These are phyloP conservation scores for Momotus momota DNA, from an alignment of 2,797 vertebrate species.

Conservation along the genomic window DNA sequence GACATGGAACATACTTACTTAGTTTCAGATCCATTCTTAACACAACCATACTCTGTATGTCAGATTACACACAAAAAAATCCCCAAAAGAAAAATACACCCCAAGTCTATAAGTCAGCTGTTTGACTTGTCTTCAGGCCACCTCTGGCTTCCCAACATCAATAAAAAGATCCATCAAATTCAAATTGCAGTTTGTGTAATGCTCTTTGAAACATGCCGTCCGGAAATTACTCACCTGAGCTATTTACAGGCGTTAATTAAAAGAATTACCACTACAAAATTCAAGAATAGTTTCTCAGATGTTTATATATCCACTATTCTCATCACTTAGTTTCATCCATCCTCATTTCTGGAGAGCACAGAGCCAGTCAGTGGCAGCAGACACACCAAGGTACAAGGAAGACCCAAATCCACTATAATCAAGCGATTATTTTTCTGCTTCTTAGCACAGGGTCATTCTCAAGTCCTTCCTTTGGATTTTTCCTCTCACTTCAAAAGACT, in stretches of 20 bases:
- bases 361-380: not conserved
- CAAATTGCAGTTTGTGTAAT: not conserved
- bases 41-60: rapidly evolving
- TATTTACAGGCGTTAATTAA: not conserved
- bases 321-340: not conserved
- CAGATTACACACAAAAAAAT: rapidly evolving
- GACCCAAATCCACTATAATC: not conserved
- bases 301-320: not conserved
- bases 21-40: not conserved
- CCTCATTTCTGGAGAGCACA: not conserved
- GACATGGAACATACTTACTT: not conserved
- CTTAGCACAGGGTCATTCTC: not conserved
- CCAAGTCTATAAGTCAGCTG: not conserved
- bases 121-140: not conserved
- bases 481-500: not conserved
- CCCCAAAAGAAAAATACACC: rapidly evolving
- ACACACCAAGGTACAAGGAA: not conserved
- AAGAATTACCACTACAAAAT: not conserved
- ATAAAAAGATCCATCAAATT: not conserved
- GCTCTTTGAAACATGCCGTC: not conserved
- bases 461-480: not conserved
- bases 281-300: not conserved
- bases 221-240: not conserved
- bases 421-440: not conserved
- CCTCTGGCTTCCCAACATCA: not conserved